A percentile compares a stretch with the other conserved stretches of the same genome.
Evolutionary conservation across 2,888 invertebrate genomes (phyloP).

Genomic region (Psylliodes chrysocephalus): DNA sequence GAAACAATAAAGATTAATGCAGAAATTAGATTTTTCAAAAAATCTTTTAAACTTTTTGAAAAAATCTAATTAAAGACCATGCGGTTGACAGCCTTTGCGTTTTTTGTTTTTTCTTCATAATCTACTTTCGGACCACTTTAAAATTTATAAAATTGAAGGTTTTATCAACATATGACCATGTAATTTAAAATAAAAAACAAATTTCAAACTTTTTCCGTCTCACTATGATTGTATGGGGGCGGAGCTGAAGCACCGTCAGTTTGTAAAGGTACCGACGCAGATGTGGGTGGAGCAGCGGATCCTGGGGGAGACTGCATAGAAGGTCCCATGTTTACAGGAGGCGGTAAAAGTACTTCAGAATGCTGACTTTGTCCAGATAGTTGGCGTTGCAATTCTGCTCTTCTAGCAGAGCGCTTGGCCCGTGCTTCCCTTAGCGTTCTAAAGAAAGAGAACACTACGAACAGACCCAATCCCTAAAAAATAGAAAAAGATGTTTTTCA

Average conservation of each 20-base stretch:
- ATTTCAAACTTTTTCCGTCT: not conserved
- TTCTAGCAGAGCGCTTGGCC: constrained; percentile 54
- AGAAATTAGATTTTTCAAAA: too few species aligned
- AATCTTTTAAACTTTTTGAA: too few species aligned
- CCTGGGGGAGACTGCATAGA: not conserved
- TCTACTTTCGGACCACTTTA: too few species aligned
- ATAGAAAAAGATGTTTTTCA: not conserved
- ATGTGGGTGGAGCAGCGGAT: not conserved
- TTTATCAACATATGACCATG: too few species aligned
- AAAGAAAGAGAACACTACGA: constrained; percentile 70
- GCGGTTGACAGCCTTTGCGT: too few species aligned
- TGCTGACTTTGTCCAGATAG: constrained; percentile 34
- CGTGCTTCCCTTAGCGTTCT: constrained; percentile 69
- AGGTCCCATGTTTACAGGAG: not conserved
- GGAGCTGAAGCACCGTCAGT: not conserved
- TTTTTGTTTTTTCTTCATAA: too few species aligned
- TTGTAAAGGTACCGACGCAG: not conserved
- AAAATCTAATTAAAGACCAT: too few species aligned
- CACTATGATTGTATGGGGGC: not conserved
- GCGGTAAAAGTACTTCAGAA: not conserved
- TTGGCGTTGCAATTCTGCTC: constrained; percentile 49
- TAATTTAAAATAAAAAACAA: not conserved
- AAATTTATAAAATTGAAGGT: too few species aligned
- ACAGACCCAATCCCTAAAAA: constrained; percentile 67
- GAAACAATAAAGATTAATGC: too few species aligned